phyloP scores from a whole-genome alignment of 2,888 invertebrate genomes.

The Aromia moschata region DNA sequence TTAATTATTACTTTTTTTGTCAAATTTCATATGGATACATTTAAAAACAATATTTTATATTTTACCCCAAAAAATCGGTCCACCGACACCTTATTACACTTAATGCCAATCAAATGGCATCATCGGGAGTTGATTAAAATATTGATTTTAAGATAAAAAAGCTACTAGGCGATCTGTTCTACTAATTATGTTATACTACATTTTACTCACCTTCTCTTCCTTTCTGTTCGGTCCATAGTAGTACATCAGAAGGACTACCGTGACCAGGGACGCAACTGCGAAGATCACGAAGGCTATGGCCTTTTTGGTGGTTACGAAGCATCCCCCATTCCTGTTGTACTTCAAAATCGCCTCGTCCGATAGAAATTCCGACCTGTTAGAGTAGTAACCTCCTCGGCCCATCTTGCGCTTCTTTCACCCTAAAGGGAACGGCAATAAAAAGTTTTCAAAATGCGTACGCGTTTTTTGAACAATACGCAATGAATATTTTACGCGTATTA shows the following conservation, averaged over 20 bases:
- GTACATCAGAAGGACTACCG: constrained; percentile 57
- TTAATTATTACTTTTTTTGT: no score
- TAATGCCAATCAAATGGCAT: no score
- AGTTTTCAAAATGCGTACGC: constrained; percentile 1
- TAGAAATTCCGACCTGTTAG: constrained; percentile 70
- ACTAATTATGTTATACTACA: no score
- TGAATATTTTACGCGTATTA: no score
- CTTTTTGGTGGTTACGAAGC: constrained; percentile 70
- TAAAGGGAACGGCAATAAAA: constrained; percentile 7
- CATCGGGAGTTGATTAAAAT: no score
- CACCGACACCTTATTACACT: no score
- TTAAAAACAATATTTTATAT: no score
- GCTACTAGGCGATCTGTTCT: no score
- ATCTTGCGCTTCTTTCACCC: constrained; percentile 28
- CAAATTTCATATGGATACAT: no score
- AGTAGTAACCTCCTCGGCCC: constrained; percentile 50
- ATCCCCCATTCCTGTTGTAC: constrained; percentile 69
- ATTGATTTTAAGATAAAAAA: no score
- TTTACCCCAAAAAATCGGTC: no score
- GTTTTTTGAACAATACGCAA: no score
- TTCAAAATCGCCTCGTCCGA: constrained; percentile 68
- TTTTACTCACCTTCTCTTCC: constrained; percentile 49
- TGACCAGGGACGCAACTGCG: constrained; percentile 51
- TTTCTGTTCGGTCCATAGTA: constrained; percentile 56
- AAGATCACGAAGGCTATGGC: constrained; percentile 64